Evolutionary conservation across 2,797 vertebrate species (phyloP), one percentile per base, ranked within the genome.

Genomic region (Cephalopachus bancanus): DNA sequence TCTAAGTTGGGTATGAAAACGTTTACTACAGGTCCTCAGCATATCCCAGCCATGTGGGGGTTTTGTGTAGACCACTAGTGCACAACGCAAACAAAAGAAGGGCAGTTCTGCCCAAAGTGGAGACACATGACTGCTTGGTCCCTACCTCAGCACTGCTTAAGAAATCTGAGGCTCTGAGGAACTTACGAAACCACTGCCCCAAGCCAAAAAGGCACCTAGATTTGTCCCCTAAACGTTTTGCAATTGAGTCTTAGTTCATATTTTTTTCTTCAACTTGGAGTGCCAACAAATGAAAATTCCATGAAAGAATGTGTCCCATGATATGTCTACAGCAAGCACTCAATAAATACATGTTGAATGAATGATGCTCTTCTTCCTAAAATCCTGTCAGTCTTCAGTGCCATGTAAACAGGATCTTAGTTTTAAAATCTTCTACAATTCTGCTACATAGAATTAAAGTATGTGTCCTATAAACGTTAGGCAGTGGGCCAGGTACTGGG

Each of bases 261-360:
- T 78, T 28, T 74, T 91, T 51, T n/a, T 26, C 64, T 86, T 74
- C 28, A 85, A 59, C 57, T 65, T 86, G 65, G 28, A 28, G 86
- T 51, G 20, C 53, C 28, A 91, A 80, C 81, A 72, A 91, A 91
- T 37, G 9, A 95, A 94, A 92, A 75, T 76, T 74, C 26, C 59
- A 65, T 12, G 10, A 49, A 20, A 69, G 49, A 30, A 85, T 60
- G 28, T 62, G 16, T 85, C 86, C 53, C 65, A 55, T 62, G 2
- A 89, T 17, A 16, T 51, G 19, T 5, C 33, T 59, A 57, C 44
- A 95, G 69, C 15, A 95, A 93, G 83, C 49, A 28, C 16, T 96
- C 64, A 74, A 53, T 74, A 88, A 87, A 87, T 65, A 81, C 49
- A 83, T 10, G 26, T 0, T 88, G 67, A 95, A 37, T 57, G 53